Base-by-base conservation (phyloP, 1,140 invertebrate genomes). In the Drosophila lacertosa region DNA sequence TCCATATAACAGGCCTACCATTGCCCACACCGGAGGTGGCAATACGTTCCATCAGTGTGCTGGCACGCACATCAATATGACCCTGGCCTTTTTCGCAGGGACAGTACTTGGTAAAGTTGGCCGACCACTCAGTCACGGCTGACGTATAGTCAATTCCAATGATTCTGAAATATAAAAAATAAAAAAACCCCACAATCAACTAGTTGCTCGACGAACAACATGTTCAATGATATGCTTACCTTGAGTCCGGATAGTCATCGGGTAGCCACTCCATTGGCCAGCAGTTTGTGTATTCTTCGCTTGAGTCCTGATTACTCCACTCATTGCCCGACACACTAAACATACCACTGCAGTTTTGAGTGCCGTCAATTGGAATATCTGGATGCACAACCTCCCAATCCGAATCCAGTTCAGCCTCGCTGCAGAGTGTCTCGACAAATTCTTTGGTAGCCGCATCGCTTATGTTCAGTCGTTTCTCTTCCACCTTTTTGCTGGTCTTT, bases 191-290 rank as follows among this genome's bases (percentile, higher is more conserved):
- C 39, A 29, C 16, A 39, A 10, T 40, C 6, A 40, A 18, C 5
- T 1, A 29, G 7, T 0, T 29, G 1, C 1, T 29, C 26, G 6
- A 7, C 7, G 26, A 29, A 29, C 26, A 7, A 29, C 7, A 9
- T n/a, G 26, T 10, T n/a, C 20, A 15, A 0, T 11, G 11, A 39
- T 11, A 4, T 22, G 11, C 35, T 57, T 32, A 81, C 78, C 78
- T 64, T 5, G 89, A 76, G 33, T 91, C 89, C 10, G 90, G 90
- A 91, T 92, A 93, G 89, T 97, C 95, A 60, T 92, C 78, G 1
- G 95, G 92, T 67, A 97, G 90, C 96, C 96, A 97, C 75, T 96
- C 95, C 92, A 94, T 94, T 2, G 95, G 95, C 95, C 95, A 96
- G 90, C 95, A 96, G 58, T 93, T 92, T 1, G 95, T 95, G 59